A percentile compares a stretch with the other conserved stretches of the same genome.
Evolutionary conservation across 1,140 invertebrate species (phyloP).

Genomic region (Megathymus violae): DNA sequence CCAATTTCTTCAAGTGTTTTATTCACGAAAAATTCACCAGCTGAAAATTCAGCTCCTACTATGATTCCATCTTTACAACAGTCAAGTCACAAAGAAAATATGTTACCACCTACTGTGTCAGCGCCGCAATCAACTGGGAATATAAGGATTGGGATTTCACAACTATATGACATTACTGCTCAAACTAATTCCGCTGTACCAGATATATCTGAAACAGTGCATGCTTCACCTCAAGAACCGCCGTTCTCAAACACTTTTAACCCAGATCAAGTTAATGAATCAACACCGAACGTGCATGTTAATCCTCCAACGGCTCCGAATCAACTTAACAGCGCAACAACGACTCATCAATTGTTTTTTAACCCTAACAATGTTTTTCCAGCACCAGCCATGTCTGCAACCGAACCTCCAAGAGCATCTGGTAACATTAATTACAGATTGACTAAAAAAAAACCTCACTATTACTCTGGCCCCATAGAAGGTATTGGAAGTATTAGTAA

Average conservation of each 20-base stretch:
- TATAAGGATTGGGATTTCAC: not conserved
- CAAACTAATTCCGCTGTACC: not conserved
- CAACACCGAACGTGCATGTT: constrained; percentile 17
- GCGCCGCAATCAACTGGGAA: not conserved
- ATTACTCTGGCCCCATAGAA: constrained; percentile 80
- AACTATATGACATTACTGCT: not conserved
- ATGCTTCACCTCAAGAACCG: not conserved
- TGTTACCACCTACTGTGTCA: not conserved
- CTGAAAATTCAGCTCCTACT: not conserved
- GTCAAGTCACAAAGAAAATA: too few species aligned
- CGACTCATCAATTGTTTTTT: constrained; percentile 14
- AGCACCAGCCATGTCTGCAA: constrained; percentile 46
- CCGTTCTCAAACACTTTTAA: not conserved
- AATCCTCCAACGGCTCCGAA: not conserved
- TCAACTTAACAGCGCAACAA: not conserved
- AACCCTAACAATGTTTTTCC: constrained; percentile 28
- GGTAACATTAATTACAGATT: constrained; percentile 69
- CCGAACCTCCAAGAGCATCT: constrained; percentile 64
- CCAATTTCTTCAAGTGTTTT: constrained; percentile 4
- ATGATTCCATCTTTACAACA: not conserved
- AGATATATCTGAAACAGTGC: not conserved
- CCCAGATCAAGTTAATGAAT: constrained; percentile 1
- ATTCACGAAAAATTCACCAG: not conserved
- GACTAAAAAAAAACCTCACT: constrained; percentile 74
- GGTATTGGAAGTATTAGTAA: constrained; percentile 70